These are phyloP conservation scores for Dendrocincla tyrannina DNA, from an alignment of 2,797 vertebrate genomes.

Conservation along the genomic window DNA sequence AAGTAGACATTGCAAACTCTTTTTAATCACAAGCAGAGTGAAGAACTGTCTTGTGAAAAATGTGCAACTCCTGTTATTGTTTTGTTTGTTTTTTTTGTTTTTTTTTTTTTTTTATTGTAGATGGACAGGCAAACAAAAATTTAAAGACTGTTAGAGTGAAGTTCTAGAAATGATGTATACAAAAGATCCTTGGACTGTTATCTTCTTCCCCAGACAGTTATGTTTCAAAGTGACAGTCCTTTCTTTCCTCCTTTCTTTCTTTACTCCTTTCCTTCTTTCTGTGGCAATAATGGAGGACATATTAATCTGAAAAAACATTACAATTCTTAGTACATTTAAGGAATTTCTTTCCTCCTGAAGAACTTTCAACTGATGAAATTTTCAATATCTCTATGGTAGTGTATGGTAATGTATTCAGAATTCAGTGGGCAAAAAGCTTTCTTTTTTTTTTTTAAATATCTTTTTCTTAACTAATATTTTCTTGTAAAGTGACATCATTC, in stretches of 20 bases:
- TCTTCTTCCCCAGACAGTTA: neutral
- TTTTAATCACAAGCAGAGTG: neutral
- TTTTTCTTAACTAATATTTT: neutral
- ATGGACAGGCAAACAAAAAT: neutral
- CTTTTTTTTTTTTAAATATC: too few relatives aligned
- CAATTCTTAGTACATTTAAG: neutral
- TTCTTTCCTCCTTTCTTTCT: neutral
- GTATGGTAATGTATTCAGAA: neutral
- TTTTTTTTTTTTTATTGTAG: neutral
- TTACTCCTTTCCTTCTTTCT: neutral
- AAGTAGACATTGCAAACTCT: fast-evolving
- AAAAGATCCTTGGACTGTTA: neutral
- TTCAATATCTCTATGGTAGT: neutral
- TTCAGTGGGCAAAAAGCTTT: neutral
- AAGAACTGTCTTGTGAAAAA: neutral
- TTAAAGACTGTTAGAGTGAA: neutral
- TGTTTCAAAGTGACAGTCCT: neutral
- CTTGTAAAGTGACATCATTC: neutral
- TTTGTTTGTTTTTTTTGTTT: too few relatives aligned
- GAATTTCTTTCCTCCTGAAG: neutral
- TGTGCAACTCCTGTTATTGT: neutral
- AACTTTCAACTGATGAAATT: neutral
- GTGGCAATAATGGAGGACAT: neutral
- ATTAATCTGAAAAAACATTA: neutral
- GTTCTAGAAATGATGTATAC: neutral